These are phyloP conservation scores for Zelleria hepariella DNA, from an alignment of 2,888 invertebrate genomes.

Conservation along the genomic window DNA sequence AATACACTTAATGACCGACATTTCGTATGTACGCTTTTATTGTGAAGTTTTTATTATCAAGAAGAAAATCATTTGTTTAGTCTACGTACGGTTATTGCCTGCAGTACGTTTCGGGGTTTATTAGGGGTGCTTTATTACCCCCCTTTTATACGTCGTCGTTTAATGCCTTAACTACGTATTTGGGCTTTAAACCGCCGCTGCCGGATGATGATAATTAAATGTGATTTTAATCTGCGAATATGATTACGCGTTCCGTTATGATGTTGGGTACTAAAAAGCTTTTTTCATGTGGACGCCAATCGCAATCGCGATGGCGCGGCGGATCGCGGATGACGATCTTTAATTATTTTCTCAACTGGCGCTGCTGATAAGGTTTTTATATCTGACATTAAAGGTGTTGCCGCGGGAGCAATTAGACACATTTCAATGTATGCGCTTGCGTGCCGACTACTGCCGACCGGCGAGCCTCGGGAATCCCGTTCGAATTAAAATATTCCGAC, in stretches of 20 bases:
- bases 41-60: constrained; percentile 69
- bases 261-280: constrained; percentile 32
- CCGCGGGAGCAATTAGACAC: constrained; percentile 14
- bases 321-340: constrained; percentile 38
- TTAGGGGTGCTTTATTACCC: constrained; percentile 64
- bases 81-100: constrained; percentile 66
- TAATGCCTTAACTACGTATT: constrained; percentile 46
- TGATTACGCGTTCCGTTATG: constrained; percentile 46
- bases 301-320: constrained; percentile 19
- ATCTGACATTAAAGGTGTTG: constrained; percentile 22
- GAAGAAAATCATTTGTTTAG: constrained; percentile 69
- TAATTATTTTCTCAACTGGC: constrained; percentile 34
- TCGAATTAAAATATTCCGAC: constrained; percentile 35
- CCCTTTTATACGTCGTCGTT: constrained; percentile 41
- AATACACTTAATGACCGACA: constrained; percentile 70
- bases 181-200: constrained; percentile 33
- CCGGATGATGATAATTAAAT: constrained; percentile 58
- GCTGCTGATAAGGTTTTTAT: constrained; percentile 30
- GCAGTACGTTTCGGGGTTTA: constrained; percentile 62
- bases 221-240: constrained; percentile 55
- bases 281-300: constrained; percentile 35
- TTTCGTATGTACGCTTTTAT: constrained; percentile 68
- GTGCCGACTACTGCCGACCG: no score
- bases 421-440: background rate
- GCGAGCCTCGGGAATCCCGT: constrained; percentile 22